Base-by-base conservation (phyloP, 2,888 invertebrate genomes). In the Drosophila tripunctata region DNA sequence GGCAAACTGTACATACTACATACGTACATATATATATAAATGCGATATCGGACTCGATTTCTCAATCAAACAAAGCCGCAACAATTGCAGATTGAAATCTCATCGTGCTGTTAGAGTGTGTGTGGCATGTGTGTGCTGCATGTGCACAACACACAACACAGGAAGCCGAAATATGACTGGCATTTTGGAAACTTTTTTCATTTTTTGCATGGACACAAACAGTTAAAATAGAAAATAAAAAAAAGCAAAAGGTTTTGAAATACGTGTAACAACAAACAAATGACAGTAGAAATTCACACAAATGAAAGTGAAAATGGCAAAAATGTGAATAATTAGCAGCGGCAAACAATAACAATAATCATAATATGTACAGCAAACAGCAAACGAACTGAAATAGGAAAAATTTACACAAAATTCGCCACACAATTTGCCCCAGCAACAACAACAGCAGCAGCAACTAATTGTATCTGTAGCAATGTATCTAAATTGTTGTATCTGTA, bases 251-350 rank as follows among this genome's bases (percentile, higher is more conserved):
- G 58, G 58, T 76, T 78, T 75, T 66, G 83, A 81, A 87, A 85
- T 85, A 75, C 76, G 83, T 75, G 72, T 74, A 85, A 62, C 87
- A 68, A 87, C 79, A 87, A 77, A 84, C 68, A 86, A 86, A 80
- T 84, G 81, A 83, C 87, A 80, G 75, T 67, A 73, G 68, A 81
- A 81, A 74, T 88, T 82, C 87, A 80, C 87, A 88, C 82, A 83
- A 88, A 82, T 64, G 88, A 82, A 82, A 82, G 82, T 82, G 88
- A 87, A 83, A 83, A 88, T 83, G 66, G 77, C 69, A 67, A 86
- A 86, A 83, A 87, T 87, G 87, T 87, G 85, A 88, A 88, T 83
- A 83, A 83, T 83, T 83, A 88, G 87, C 87, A 58, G 81, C 66
- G 62, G 82, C 67, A 10, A 27, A 27, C 27, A 79, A 71, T 77